Evolutionary conservation across 1,140 invertebrate species (phyloP), one percentile per base, ranked within the genome.

Genomic region (Eupristina koningsbergeri): DNA sequence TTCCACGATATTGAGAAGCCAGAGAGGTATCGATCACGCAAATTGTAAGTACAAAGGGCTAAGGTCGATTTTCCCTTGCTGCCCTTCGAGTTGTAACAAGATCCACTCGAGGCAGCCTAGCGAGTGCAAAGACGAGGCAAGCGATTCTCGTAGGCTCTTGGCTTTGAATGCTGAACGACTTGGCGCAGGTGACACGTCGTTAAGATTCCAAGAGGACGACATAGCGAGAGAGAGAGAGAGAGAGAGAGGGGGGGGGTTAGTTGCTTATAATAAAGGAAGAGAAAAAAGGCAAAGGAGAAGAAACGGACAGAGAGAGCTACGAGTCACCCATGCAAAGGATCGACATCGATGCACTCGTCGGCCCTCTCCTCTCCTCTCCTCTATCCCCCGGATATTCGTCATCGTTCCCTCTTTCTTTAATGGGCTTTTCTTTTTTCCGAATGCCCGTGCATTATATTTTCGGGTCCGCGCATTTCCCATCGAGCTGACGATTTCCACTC

Each of bases 141-240:
- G 64, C 22, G 78, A 58, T 22, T 53, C n/a, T 63, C 77, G 29
- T 47, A 39, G 41, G 63, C 41, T 69, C 69, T 45, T 19, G 63
- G 58, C n/a, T 45, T 61, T 80, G 85, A 87, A 84, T 87, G 84
- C 83, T 67, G 82, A 80, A 86, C 83, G 80, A 80, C 81, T 83
- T 78, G 67, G 85, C 78, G 84, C 86, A 86, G 64, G 81, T 84
- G 83, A 84, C 75, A 82, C 58, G 80, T 81, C 80, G 80, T 82
- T 82, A 67, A 73, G 64, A 84, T 31, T 67, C 86, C 83, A 80
- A 80, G 53, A 63, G 41, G 29, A 29, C 61, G 41, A 83, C 29
- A 61, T 71, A n/a, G 61, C 29, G 29, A 77, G 83, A 45, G 79
- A 69, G 78, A 85, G 71, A n/a, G 85, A 80, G 75, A 83, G 84